A percentile compares a stretch with the other conserved stretches of the same genome.
phyloP scores from a whole-genome alignment of 2,797 vertebrate species.

The Astyanax mexicanus region DNA sequence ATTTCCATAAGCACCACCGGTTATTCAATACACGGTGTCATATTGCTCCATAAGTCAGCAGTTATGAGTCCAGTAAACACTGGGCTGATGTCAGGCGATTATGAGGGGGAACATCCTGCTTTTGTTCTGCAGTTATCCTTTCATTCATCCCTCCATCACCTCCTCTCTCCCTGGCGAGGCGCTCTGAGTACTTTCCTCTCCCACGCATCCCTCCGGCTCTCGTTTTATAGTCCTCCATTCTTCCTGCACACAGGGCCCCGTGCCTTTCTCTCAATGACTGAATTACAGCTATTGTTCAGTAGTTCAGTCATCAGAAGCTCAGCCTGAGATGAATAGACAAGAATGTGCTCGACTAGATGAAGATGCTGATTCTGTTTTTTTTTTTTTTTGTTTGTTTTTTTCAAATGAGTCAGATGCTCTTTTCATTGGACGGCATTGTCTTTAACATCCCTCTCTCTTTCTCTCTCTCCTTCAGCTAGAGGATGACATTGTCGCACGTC shows the following conservation, averaged over 20 bases:
- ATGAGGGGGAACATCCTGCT: constrained; percentile 29
- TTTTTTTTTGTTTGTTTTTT: neutral
- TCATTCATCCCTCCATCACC: constrained; percentile 37
- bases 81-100: constrained; percentile 31
- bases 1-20: constrained; percentile 16
- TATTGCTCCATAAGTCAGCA: constrained; percentile 14
- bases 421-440: neutral
- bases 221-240: neutral
- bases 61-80: constrained; percentile 27
- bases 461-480: constrained; percentile 81
- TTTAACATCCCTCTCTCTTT: constrained; percentile 22
- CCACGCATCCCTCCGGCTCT: constrained; percentile 4
- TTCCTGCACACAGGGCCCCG: neutral
- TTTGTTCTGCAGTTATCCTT: constrained; percentile 7
- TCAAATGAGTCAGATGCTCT: constrained; percentile 1
- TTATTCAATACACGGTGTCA: constrained; percentile 32
- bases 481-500: constrained; percentile 97
- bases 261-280: neutral
- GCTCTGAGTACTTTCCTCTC: constrained; percentile 12
- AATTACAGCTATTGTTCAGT: constrained; percentile 18
- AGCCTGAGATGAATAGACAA: neutral
- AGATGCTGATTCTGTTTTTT: constrained; percentile 22
- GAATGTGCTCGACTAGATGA: constrained; percentile 22
- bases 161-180: constrained; percentile 32
- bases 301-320: constrained; percentile 13